Conservation (phyloP, 2,888 invertebrate genomes). For the Choreutis nemorana region DNA sequence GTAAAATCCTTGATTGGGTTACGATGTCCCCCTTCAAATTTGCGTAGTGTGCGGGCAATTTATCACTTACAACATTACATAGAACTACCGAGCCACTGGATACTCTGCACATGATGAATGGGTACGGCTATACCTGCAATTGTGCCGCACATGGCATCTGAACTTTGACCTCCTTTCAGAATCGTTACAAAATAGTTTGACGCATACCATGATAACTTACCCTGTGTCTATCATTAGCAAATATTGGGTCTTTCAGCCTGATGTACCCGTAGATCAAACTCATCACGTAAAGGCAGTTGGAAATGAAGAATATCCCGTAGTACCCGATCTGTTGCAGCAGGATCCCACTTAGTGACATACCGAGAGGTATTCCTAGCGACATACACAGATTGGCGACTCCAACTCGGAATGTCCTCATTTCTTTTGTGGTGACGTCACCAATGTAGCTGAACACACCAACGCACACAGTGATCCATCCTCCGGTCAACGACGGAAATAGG, state of each 20-base stretch:
- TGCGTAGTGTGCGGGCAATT: conserved; percentile 57
- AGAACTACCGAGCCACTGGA: conserved; percentile 42
- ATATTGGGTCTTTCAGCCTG: conserved; percentile 48
- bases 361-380: conserved; percentile 68
- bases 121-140: no score
- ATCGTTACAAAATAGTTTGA: not conserved
- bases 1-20: conserved; percentile 50
- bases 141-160: no score
- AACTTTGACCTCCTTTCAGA: no score
- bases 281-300: conserved; percentile 56
- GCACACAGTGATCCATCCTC: conserved; percentile 68
- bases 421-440: conserved; percentile 66
- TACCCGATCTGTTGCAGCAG: conserved; percentile 57
- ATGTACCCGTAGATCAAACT: conserved; percentile 60
- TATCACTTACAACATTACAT: conserved; percentile 64
- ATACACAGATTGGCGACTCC: conserved; percentile 70
- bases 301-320: conserved; percentile 58
- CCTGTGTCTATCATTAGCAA: conserved; percentile 42
- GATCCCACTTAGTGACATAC: conserved; percentile 65
- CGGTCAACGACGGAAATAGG: conserved; percentile 62
- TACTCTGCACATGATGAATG: conserved; percentile 40
- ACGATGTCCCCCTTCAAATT: conserved; percentile 57
- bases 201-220: conserved; percentile 30
- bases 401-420: conserved; percentile 69
- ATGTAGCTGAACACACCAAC: conserved; percentile 71